Base-by-base conservation (phyloP, 2,113 vertebrate genomes). In the Spea bombifrons region DNA sequence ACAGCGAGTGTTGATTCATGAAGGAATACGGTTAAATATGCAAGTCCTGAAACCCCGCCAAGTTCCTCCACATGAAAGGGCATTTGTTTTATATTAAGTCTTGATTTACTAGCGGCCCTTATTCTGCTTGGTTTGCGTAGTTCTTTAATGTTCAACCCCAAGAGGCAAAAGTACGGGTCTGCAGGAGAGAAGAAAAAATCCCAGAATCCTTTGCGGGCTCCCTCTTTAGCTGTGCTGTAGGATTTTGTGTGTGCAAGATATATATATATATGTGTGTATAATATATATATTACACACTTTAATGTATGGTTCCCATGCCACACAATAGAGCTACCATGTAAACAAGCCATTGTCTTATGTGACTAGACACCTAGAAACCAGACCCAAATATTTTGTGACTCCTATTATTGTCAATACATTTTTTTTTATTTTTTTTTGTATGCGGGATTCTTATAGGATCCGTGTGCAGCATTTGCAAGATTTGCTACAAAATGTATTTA, bases 81-180 rank as follows among this genome's bases (percentile, higher is more conserved):
- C 90, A 90, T 92, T 93, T 92, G 87, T 92, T 92, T 91, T 91
- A 87, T 88, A 91, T 92, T 92, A 91, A 84, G 84, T 85, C 87
- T 30, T 88, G 90, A 90, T 91, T 91, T 90, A 88, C 89, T 90
- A 84, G 81, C 75, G 85, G 83, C 83, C 30, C 84, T 81, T 82
- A 80, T 84, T 87, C 84, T 2, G 9, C 0, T n/a, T 69, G 53
- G 74, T 77, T 86, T 83, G 77, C 66, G 78, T 65, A 78, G 0
- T 0, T 44, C 69, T 73, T 82, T 84, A 87, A 85, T 89, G 90
- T 90, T 89, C 88, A 87, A 82, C 83, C 85, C 77, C 63, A 30
- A 30, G 63, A 55, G 66, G 47, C 61, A 64, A 64, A 77, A 67
- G 55, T n/a, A 47, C 47, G 47, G 17, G 12, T 70, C 69, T 66